Base-by-base conservation (phyloP, 2,888 invertebrate genomes). In the Vesta saturnalis region DNA sequence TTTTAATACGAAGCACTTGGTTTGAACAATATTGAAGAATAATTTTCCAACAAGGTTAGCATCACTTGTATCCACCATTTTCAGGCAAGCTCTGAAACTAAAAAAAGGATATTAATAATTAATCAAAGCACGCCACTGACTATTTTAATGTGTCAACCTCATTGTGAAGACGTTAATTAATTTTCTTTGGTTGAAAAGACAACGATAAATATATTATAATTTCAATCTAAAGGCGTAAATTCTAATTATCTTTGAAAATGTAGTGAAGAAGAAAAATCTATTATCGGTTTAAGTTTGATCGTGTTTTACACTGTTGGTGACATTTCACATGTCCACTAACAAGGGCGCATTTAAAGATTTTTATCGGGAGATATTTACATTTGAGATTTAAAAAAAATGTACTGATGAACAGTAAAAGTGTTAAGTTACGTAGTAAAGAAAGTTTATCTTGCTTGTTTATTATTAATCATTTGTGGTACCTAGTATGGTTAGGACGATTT, bases 1-100 rank as follows among this genome's bases (percentile, higher is more conserved):
- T 78, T 93, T 93, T 47, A 98, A 85, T 0, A 93, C 89, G 84
- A 98, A 97, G 79, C 98, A 98, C 81, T 95, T 94, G 0, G 95
- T 94, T 81, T 95, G 95, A n/a, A 97, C 92, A 52, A 97, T 88
- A 85, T 97, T 96, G 89, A 98, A 98, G 87, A 96, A 98, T 30
- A 97, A 86, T 78, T 94, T 94, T 1, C 96, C 96, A 62, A 96
- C 95, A 84, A 96, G 89, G 81, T 94, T 94, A 6, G 97, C 94
- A 8, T 95, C 92, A 4, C 93, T 91, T 0, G 94, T 94, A 75
- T 91, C 90, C 0, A 95, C 93, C 85, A 94, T 90, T 83, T 96
- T 95, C 73, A 98, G 86, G 81, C 97, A 98, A 15, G 96, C 92
- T 69, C 96, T 92, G 84, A 97, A 97, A 79, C 97, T 97, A 87